phyloP scores from a whole-genome alignment of 1,140 invertebrate genomes.

The Scaptomyza hsui region DNA sequence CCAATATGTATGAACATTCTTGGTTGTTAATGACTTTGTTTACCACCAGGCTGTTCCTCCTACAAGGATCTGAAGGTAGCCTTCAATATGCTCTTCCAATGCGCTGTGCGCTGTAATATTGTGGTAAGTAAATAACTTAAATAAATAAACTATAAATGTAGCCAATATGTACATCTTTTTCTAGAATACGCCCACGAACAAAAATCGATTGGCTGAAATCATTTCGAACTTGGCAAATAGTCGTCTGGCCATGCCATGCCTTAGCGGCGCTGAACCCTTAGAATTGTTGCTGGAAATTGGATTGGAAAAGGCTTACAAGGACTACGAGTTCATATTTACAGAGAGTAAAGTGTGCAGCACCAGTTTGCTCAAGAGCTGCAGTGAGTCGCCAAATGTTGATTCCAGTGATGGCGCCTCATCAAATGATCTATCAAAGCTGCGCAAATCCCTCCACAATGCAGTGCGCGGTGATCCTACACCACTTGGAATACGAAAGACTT shows the following conservation, averaged over 20 bases:
- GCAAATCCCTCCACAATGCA: conserved; percentile 79
- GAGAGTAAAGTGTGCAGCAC: conserved; percentile 79
- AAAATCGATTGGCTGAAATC: conserved; percentile 80
- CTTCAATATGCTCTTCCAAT: conserved; percentile 76
- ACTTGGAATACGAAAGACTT: conserved; percentile 61
- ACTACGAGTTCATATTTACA: conserved; percentile 80
- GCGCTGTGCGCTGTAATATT: conserved; percentile 77
- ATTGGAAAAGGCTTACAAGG: conserved; percentile 78
- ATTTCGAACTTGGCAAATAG: conserved; percentile 78
- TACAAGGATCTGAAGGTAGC: conserved; percentile 78
- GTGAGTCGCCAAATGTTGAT: conserved; percentile 9
- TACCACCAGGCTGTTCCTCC: conserved; percentile 51
- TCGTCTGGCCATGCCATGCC: conserved; percentile 75
- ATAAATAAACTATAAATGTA: not conserved
- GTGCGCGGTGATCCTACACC: conserved; percentile 46
- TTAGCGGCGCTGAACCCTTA: conserved; percentile 75
- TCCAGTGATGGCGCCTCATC: conserved; percentile 11
- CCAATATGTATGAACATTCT: not conserved
- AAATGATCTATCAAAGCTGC: conserved; percentile 63
- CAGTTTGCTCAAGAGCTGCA: conserved; percentile 51
- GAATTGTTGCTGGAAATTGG: conserved; percentile 83
- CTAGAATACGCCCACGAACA: conserved; percentile 80
- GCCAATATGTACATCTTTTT: not conserved
- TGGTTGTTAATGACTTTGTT: not conserved
- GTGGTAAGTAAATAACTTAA: conserved; percentile 52